Percentiles rank a stretch among this genome's conserved stretches.
phyloP scores from a whole-genome alignment of 2,113 vertebrate genomes.

The Meles meles region DNA sequence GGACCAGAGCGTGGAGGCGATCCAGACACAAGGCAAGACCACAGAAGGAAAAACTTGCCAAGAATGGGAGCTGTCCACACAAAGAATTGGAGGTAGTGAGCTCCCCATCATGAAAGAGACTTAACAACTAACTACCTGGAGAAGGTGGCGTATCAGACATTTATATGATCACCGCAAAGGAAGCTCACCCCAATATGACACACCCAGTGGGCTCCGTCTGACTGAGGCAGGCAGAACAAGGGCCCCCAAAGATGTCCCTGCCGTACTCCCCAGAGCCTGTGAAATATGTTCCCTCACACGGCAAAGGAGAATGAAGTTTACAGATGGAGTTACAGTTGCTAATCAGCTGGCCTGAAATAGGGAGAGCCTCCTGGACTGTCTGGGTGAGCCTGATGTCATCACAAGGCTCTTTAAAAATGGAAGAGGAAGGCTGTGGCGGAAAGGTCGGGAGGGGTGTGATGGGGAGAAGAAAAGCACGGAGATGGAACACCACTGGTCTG shows the following conservation, averaged over 20 bases:
- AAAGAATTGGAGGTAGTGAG: neutral
- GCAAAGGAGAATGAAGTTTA: neutral
- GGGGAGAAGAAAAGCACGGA: neutral
- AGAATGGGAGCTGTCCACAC: neutral
- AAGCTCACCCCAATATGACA: neutral
- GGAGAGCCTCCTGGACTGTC: neutral
- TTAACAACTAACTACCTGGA: neutral
- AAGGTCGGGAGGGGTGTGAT: neutral
- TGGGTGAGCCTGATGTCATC: neutral
- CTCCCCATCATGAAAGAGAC: neutral
- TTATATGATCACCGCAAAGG: neutral
- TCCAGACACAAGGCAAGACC: neutral
- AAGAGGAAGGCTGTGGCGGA: rapidly evolving
- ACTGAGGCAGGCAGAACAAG: neutral
- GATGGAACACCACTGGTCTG: neutral
- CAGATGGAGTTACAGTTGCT: neutral
- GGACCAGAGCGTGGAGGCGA: neutral
- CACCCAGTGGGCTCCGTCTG: neutral
- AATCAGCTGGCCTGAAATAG: neutral
- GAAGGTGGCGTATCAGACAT: neutral
- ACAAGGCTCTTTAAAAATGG: neutral
- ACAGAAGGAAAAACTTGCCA: neutral
- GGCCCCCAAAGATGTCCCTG: neutral
- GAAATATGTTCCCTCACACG: neutral
- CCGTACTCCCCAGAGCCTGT: neutral